Percentiles rank a stretch among this genome's conserved stretches.
Conservation (phyloP, 2,888 invertebrate genomes). For the Empis livida region DNA sequence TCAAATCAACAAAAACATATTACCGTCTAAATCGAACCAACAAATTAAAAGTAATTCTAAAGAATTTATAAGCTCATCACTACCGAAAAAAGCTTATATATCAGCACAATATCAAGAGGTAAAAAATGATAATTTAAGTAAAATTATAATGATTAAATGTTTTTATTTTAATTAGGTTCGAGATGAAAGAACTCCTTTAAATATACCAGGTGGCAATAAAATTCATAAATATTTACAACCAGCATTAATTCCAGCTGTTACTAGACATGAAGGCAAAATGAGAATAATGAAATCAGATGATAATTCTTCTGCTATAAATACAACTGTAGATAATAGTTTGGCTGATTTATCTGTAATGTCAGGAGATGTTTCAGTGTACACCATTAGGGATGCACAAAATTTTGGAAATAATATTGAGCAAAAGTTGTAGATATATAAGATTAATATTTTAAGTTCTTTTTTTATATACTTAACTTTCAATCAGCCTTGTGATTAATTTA, state of each 20-base stretch:
- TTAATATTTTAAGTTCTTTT: too few species aligned
- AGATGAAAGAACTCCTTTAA: slow-evolving; percentile 28
- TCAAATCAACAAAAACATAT: slow-evolving; percentile 2
- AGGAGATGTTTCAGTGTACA: slow-evolving; percentile 34
- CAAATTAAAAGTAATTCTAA: neutral
- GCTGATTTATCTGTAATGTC: slow-evolving; percentile 32
- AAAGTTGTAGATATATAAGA: too few species aligned
- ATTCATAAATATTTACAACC: slow-evolving; percentile 28
- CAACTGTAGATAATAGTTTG: slow-evolving; percentile 23
- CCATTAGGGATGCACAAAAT: slow-evolving; percentile 35
- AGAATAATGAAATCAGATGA: slow-evolving; percentile 18
- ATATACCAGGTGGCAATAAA: slow-evolving; percentile 30
- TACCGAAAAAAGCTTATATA: slow-evolving; percentile 33
- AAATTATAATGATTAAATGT: neutral
- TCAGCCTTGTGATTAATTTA: too few species aligned
- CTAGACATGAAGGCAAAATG: slow-evolving; percentile 32
- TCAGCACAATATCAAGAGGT: slow-evolving; percentile 29
- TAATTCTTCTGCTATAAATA: slow-evolving; percentile 9
- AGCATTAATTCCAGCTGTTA: slow-evolving; percentile 26
- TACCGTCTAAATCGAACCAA: slow-evolving; percentile 3
- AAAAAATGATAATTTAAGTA: slow-evolving; percentile 6
- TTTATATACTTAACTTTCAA: too few species aligned
- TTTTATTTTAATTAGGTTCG: slow-evolving; percentile 19
- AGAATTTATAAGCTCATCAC: slow-evolving; percentile 6
- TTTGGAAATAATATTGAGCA: slow-evolving; percentile 14